These are phyloP conservation scores for Glomeris maerens DNA, from an alignment of 1,140 invertebrate species.

Conservation along the genomic window DNA sequence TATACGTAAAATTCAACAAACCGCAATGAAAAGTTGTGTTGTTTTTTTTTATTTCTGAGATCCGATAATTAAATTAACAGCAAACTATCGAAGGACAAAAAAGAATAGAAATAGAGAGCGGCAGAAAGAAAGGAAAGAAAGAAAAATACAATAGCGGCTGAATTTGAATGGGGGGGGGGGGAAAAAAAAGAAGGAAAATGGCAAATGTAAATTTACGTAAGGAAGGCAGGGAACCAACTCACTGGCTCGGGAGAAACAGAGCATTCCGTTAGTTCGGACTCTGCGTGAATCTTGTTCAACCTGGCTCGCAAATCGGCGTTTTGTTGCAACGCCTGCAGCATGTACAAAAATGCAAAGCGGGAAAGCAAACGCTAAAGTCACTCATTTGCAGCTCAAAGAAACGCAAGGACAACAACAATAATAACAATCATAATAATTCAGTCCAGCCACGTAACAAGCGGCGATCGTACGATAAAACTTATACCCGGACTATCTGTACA, in stretches of 20 bases:
- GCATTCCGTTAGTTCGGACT: constrained; percentile 24
- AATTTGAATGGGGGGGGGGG: too few relatives aligned
- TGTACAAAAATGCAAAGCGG: constrained; percentile 4
- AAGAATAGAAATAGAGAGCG: too few relatives aligned
- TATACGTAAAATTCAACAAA: too few relatives aligned
- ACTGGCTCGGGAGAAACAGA: constrained; percentile 5
- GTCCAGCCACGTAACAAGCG: constrained; percentile 22
- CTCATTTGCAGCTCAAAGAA: too few relatives aligned
- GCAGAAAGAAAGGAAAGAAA: not conserved
- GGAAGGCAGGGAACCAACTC: constrained; percentile 19
- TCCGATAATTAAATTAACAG: too few relatives aligned
- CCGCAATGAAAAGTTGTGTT: too few relatives aligned
- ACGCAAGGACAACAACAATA: too few relatives aligned
- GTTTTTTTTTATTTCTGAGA: too few relatives aligned
- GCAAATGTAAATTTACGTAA: not conserved
- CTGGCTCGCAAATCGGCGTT: constrained; percentile 52
- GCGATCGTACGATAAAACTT: too few relatives aligned
- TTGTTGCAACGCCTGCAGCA: constrained; percentile 43
- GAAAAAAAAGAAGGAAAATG: constrained; percentile 3
- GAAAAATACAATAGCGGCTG: not conserved
- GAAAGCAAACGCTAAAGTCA: not conserved
- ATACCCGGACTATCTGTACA: too few relatives aligned
- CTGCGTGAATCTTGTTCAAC: constrained; percentile 46
- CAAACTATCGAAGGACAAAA: too few relatives aligned
- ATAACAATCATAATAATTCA: too few relatives aligned